These are phyloP conservation scores for Esox masquinongy DNA, from an alignment of 2,797 vertebrate species.

Conservation along the genomic window DNA sequence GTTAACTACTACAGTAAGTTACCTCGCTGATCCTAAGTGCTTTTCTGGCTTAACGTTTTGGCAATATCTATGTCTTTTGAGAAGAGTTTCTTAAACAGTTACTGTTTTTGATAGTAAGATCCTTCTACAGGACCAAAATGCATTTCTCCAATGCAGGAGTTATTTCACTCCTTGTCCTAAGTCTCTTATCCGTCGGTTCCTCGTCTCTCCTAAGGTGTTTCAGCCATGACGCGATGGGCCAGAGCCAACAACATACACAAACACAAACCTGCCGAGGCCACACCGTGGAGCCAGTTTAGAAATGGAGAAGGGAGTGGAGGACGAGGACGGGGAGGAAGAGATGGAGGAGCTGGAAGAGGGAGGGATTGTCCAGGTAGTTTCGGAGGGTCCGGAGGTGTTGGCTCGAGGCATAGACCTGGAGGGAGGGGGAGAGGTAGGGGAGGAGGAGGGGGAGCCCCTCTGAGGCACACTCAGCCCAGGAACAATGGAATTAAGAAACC, in stretches of 20 bases:
- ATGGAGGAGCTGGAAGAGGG: background rate
- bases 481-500: slow-evolving; percentile 63
- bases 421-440: background rate
- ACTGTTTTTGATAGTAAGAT: too few species aligned
- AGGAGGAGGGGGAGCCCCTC: slow-evolving; percentile 20
- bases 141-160: background rate
- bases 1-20: too few species aligned
- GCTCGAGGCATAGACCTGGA: background rate
- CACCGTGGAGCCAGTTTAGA: slow-evolving; percentile 84
- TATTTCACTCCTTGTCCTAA: background rate
- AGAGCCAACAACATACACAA: slow-evolving; percentile 76
- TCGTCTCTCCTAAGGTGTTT: slow-evolving; percentile 3
- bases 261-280: slow-evolving; percentile 78
- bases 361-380: background rate
- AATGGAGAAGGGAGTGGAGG: slow-evolving; percentile 15
- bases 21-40: too few species aligned
- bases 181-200: background rate
- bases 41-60: too few species aligned
- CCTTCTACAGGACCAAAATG: too few species aligned
- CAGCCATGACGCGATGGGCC: slow-evolving; percentile 88
- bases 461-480: slow-evolving; percentile 48
- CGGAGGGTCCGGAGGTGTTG: background rate
- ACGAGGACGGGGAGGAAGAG: background rate
- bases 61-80: too few species aligned
- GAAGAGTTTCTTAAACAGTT: too few species aligned